phyloP scores from a whole-genome alignment of 1,140 invertebrate genomes.

The Eueides isabella region DNA sequence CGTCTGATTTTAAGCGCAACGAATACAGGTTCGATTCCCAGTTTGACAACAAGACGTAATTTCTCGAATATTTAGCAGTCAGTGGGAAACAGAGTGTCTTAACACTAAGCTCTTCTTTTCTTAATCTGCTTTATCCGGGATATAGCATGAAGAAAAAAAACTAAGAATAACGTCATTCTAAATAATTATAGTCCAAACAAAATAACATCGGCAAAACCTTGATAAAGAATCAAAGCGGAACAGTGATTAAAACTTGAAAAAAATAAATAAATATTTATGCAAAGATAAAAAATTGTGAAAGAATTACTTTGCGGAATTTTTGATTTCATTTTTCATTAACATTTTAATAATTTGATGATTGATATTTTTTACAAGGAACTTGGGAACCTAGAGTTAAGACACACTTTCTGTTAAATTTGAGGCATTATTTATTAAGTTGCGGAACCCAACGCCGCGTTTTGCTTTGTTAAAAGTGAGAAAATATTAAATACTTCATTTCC shows the following conservation, averaged over 20 bases:
- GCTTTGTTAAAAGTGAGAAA: no score
- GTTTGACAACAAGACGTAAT: not conserved
- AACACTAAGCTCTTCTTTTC: not conserved
- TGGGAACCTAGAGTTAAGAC: no score
- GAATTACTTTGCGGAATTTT: not conserved
- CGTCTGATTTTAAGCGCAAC: no score
- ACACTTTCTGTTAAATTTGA: no score
- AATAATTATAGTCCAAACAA: not conserved
- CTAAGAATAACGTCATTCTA: not conserved
- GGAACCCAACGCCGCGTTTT: no score
- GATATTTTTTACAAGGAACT: no score
- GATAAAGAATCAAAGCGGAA: constrained; percentile 6
- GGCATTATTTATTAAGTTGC: no score
- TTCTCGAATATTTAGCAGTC: no score
- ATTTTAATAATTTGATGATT: not conserved
- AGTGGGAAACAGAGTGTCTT: no score
- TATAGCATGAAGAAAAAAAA: not conserved
- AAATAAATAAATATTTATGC: constrained; percentile 2
- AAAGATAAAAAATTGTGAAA: not conserved
- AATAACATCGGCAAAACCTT: not conserved
- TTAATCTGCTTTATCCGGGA: not conserved
- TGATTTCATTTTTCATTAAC: not conserved
- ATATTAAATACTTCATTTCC: no score
- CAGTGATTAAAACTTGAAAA: constrained; percentile 3
- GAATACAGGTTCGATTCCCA: no score